Percentiles rank a stretch among this genome's conserved stretches.
Conservation (phyloP, 2,113 vertebrate species). For the Clarias magur region DNA sequence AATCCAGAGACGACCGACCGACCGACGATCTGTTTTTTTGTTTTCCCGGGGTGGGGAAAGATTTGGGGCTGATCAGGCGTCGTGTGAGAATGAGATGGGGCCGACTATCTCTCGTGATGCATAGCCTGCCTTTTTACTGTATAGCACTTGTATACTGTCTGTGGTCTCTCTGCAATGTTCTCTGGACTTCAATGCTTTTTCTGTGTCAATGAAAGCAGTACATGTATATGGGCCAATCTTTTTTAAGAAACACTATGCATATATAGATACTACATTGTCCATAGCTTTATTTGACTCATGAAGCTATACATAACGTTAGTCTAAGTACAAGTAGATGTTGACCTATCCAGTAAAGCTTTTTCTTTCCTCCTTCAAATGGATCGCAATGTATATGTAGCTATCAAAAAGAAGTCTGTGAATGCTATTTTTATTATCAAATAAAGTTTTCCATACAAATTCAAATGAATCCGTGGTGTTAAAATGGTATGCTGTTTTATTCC, state of each 20-base stretch:
- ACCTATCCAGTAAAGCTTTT: constrained; percentile 85
- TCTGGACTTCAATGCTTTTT: constrained; percentile 82
- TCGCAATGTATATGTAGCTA: constrained; percentile 94
- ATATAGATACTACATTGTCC: constrained; percentile 98
- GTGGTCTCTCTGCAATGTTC: constrained; percentile 87
- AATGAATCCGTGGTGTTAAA: not conserved
- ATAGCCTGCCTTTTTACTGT: constrained; percentile 90
- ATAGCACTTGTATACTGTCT: constrained; percentile 88
- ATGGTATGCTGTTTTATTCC: not conserved
- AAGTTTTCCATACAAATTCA: constrained; percentile 92
- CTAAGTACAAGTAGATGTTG: constrained; percentile 85
- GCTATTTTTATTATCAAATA: constrained; percentile 98
- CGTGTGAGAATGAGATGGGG: constrained; percentile 58
- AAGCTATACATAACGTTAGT: constrained; percentile 89
- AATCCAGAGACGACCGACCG: constrained; percentile 18
- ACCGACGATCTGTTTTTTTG: constrained; percentile 58
- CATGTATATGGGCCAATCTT: constrained; percentile 93
- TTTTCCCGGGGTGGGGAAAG: not conserved
- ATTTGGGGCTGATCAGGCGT: constrained; percentile 11
- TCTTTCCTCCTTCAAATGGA: constrained; percentile 82
- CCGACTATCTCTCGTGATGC: constrained; percentile 81
- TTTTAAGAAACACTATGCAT: constrained; percentile 99
- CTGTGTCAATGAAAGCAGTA: constrained; percentile 88
- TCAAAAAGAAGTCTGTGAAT: constrained; percentile 91
- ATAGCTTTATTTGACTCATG: constrained; percentile 98